Conservation (phyloP, 1,140 invertebrate genomes). For the Achatina immaculata region DNA sequence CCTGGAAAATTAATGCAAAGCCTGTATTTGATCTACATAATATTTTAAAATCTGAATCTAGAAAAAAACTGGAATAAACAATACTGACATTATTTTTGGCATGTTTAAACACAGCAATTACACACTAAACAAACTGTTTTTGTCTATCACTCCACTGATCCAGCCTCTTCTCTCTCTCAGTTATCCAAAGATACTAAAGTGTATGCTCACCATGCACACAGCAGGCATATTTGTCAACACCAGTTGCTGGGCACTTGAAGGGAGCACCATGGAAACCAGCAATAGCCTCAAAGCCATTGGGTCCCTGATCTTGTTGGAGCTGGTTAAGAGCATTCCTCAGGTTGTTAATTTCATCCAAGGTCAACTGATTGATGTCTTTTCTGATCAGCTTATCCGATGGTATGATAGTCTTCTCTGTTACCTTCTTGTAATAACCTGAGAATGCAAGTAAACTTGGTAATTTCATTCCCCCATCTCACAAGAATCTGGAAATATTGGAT, state of each 20-base stretch:
- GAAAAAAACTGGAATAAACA: too few relatives aligned
- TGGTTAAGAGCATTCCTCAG: constrained; percentile 34
- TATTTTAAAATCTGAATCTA: too few relatives aligned
- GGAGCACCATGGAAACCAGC: constrained; percentile 45
- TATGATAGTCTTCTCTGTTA: too few relatives aligned
- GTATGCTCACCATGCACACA: constrained; percentile 42
- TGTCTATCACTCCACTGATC: neutral
- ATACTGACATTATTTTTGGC: too few relatives aligned
- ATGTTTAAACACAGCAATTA: too few relatives aligned
- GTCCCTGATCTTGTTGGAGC: constrained; percentile 33
- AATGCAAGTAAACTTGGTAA: too few relatives aligned
- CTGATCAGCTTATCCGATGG: neutral
- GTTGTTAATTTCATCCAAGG: neutral
- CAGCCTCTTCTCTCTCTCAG: neutral
- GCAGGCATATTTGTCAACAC: constrained; percentile 26
- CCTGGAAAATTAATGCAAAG: too few relatives aligned
- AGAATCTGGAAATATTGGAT: too few relatives aligned
- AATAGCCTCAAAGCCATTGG: constrained; percentile 45
- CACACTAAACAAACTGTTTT: neutral
- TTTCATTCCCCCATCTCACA: too few relatives aligned
- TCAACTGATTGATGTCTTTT: constrained; percentile 1
- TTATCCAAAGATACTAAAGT: too few relatives aligned
- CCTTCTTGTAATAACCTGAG: too few relatives aligned
- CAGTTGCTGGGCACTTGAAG: constrained; percentile 34
- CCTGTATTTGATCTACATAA: too few relatives aligned